Evolutionary conservation across 2,797 vertebrate genomes (phyloP).

Genomic region (Sitta carolinensis): DNA sequence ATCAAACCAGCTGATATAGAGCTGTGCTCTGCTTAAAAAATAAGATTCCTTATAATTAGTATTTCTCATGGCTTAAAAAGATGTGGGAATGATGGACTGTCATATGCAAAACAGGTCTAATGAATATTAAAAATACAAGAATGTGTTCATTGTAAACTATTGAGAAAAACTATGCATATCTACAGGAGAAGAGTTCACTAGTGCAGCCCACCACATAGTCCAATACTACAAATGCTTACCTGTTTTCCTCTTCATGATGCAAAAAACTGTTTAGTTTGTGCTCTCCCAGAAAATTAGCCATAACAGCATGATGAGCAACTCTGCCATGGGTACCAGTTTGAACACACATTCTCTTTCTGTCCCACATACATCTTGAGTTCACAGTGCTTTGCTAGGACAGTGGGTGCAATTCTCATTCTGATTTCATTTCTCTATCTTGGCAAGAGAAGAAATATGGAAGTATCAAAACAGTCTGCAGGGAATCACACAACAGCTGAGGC

Average conservation of each 20-base stretch:
- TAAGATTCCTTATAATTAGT: neutral
- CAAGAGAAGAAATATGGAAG: neutral
- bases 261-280: neutral
- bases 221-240: neutral
- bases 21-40: neutral
- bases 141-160: neutral
- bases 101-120: neutral
- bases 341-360: neutral
- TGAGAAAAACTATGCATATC: neutral
- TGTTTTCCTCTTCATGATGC: neutral
- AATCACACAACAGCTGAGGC: neutral
- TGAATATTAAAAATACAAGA: neutral
- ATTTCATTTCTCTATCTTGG: neutral
- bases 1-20: constrained; percentile 26
- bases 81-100: neutral
- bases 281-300: neutral
- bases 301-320: neutral
- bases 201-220: neutral
- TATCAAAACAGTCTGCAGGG: neutral
- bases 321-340: neutral
- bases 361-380: neutral
- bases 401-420: neutral
- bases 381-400: neutral
- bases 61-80: constrained; percentile 16
- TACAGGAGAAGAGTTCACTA: neutral